Evolutionary conservation across 2,113 vertebrate genomes (phyloP).

Genomic region (Hippocampus barbouri): DNA sequence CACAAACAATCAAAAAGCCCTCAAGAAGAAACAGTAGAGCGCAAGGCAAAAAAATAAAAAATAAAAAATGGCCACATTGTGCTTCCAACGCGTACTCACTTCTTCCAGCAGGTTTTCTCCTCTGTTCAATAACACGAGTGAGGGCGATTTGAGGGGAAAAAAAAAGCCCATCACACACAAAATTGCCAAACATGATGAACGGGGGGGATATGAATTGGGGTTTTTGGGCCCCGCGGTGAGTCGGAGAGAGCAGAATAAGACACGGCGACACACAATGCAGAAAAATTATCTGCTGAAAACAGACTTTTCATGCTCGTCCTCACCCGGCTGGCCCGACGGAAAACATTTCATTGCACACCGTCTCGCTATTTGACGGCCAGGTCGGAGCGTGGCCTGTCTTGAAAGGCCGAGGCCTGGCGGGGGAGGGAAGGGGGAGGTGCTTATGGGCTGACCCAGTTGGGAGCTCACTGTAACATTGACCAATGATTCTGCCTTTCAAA

Average conservation of each 20-base stretch:
- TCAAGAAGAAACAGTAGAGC: background rate
- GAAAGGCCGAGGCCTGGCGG: slow-evolving; percentile 27
- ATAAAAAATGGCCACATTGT: background rate
- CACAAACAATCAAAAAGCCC: background rate
- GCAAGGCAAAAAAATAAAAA: background rate
- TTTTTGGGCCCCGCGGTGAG: background rate
- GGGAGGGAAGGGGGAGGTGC: slow-evolving; percentile 16
- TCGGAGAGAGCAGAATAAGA: slow-evolving; percentile 5
- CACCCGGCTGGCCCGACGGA: background rate
- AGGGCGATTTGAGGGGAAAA: background rate
- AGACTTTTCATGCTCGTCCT: background rate
- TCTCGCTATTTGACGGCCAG: slow-evolving; percentile 38
- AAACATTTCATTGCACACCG: background rate
- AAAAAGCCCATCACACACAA: background rate
- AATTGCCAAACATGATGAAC: slow-evolving; percentile 3
- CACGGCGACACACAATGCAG: slow-evolving; percentile 1
- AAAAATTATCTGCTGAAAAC: slow-evolving; percentile 17
- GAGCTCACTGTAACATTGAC: background rate
- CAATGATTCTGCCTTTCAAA: background rate
- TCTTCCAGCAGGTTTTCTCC: background rate
- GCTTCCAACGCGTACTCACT: background rate
- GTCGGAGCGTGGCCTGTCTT: slow-evolving; percentile 20
- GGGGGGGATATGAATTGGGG: background rate
- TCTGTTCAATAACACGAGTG: background rate
- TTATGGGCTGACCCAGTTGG: slow-evolving; percentile 52